Base-by-base conservation (phyloP, 1,140 invertebrate species). In the Drosophila nigrodunni region DNA sequence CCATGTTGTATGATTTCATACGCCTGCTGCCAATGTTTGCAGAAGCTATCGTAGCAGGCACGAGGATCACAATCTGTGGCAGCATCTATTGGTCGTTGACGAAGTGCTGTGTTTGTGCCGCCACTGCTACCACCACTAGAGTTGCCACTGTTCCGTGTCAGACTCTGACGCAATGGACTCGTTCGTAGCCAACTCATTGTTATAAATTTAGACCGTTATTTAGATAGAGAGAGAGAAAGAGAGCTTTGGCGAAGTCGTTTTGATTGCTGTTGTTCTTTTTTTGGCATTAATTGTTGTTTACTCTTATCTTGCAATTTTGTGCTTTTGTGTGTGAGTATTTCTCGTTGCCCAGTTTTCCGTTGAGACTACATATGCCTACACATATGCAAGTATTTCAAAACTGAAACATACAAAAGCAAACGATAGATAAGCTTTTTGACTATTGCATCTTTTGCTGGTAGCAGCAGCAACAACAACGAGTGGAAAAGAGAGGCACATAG, bases 21-120 rank as follows among this genome's bases (percentile, higher is more conserved):
- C 8, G 96, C 97, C 91, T 98, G 97, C 89, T 97, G 96, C 97
- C 98, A 99, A 92, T 99, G 98, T 92, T 97, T 97, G 80, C 96
- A 96, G 93, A 99, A 99, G 82, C 97, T 98, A 88, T 97, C 97
- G 86, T 97, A 97, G 91, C 96, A 97, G 8, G 97, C 97, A 35
- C 95, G 94, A 0, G 96, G 96, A 93, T 97, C 96, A 76, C 94
- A 94, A 73, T 94, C 87, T 5, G 93, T 80, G 90, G 93, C 66
- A 69, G 93, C 73, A 57, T 92, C 92, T 41, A 92, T 92, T 79
- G 94, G 90, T 82, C 94, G 77, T 65, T 91, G 87, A 6, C 78
- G 75, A 3, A 78, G 30, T 43, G 62, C 21, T 30, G 66, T 58
- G 25, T 30, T 30, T 39, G 25, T 8, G 34, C 25, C 34, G 10